These are phyloP conservation scores for Pyrgilauda ruficollis DNA, from an alignment of 2,113 vertebrate species.

Conservation along the genomic window DNA sequence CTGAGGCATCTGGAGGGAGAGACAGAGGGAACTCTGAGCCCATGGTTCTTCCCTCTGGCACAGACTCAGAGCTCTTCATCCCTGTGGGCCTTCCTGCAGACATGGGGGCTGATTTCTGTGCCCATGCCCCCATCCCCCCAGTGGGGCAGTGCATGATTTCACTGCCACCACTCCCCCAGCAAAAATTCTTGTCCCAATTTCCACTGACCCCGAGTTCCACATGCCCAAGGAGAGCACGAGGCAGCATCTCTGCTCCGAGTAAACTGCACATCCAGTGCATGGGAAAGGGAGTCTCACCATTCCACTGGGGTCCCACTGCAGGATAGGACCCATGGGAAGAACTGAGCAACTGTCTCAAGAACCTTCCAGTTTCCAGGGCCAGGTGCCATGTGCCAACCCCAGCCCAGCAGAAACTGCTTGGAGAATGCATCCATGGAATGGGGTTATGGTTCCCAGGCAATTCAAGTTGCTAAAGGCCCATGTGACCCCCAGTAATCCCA, in stretches of 20 bases:
- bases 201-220: neutral
- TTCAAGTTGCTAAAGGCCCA: neutral
- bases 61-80: neutral
- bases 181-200: neutral
- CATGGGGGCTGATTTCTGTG: neutral
- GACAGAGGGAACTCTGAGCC: neutral
- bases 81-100: neutral
- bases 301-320: neutral
- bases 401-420: neutral
- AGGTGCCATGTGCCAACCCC: neutral
- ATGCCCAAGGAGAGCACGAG: neutral
- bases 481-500: rapidly evolving
- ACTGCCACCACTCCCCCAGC: neutral
- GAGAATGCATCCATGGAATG: neutral
- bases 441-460: neutral
- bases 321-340: neutral
- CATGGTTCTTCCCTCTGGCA: rapidly evolving
- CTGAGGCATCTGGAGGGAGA: slow-evolving; percentile 50
- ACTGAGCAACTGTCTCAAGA: neutral
- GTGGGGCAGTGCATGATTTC: neutral
- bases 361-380: neutral
- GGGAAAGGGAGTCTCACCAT: neutral
- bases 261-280: neutral
- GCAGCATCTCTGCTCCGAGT: neutral
- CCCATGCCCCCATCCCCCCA: neutral